Conservation (phyloP, 2,113 vertebrate species). For the Paradoxurus hermaphroditus region DNA sequence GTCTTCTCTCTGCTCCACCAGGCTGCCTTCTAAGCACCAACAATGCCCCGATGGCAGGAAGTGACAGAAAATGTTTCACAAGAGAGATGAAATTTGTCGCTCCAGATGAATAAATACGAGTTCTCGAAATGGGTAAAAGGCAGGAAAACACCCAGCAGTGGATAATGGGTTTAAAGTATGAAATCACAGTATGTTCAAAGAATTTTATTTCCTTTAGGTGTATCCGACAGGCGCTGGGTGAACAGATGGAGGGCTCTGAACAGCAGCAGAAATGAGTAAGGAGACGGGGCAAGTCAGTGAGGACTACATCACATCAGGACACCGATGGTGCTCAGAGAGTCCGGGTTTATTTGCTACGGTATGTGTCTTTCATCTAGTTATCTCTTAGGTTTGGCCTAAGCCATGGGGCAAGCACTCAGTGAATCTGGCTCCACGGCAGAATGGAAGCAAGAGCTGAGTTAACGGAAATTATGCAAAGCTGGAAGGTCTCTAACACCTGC, state of each 20-base stretch:
- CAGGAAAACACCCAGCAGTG: neutral
- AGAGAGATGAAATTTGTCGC: neutral
- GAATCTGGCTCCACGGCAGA: neutral
- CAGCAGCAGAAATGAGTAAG: neutral
- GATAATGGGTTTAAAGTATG: neutral
- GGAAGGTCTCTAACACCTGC: neutral
- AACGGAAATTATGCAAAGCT: neutral
- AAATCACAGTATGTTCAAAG: neutral
- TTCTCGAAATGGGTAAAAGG: neutral
- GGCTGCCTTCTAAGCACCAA: neutral
- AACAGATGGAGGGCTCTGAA: neutral
- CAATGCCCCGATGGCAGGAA: neutral
- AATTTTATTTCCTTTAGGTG: neutral
- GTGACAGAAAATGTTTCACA: neutral
- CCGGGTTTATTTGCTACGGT: neutral
- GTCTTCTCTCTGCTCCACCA: neutral
- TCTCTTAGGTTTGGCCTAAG: neutral
- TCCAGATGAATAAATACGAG: neutral
- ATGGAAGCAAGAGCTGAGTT: neutral
- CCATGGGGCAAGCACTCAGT: fast-evolving
- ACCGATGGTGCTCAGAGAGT: neutral
- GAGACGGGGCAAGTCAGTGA: neutral
- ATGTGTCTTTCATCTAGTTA: neutral
- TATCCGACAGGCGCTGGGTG: neutral
- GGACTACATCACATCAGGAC: neutral